Conservation (phyloP, 2,113 vertebrate species). For the Eurystomus gularis region DNA sequence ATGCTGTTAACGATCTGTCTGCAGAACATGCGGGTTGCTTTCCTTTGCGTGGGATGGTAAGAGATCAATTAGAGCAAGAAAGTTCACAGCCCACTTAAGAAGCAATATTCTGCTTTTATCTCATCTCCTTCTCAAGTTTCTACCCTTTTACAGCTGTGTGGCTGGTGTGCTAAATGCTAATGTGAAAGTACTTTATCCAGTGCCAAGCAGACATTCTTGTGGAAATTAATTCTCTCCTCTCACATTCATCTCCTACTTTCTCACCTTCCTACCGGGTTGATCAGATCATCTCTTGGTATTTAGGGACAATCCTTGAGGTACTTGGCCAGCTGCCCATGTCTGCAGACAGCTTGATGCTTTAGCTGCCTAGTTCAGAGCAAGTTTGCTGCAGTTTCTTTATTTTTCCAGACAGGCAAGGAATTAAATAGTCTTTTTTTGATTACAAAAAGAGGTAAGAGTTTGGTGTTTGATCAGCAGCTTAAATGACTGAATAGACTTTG, state of each 20-base stretch:
- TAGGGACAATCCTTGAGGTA: background rate
- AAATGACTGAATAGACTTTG: background rate
- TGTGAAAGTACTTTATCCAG: slow-evolving; percentile 40
- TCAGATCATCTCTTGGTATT: background rate
- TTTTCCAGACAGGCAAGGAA: background rate
- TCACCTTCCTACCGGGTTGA: background rate
- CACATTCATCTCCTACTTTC: background rate
- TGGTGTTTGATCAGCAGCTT: background rate
- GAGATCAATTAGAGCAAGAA: slow-evolving; percentile 65
- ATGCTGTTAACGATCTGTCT: background rate
- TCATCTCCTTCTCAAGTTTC: slow-evolving; percentile 53
- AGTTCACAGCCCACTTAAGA: slow-evolving; percentile 68
- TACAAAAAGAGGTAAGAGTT: background rate
- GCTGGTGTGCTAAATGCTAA: slow-evolving; percentile 61
- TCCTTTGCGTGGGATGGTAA: slow-evolving; percentile 55
- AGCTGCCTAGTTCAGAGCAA: background rate
- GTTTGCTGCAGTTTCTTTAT: background rate
- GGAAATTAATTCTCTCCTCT: slow-evolving; percentile 43
- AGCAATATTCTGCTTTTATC: slow-evolving; percentile 66
- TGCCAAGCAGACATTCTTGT: slow-evolving; percentile 52
- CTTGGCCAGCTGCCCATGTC: background rate
- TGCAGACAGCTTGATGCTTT: background rate
- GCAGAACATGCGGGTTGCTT: slow-evolving; percentile 36
- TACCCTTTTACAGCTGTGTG: slow-evolving; percentile 40
- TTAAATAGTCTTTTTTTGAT: background rate